Evolutionary conservation across 2,888 invertebrate species (phyloP).

Genomic region (Oligia fasciuncula): DNA sequence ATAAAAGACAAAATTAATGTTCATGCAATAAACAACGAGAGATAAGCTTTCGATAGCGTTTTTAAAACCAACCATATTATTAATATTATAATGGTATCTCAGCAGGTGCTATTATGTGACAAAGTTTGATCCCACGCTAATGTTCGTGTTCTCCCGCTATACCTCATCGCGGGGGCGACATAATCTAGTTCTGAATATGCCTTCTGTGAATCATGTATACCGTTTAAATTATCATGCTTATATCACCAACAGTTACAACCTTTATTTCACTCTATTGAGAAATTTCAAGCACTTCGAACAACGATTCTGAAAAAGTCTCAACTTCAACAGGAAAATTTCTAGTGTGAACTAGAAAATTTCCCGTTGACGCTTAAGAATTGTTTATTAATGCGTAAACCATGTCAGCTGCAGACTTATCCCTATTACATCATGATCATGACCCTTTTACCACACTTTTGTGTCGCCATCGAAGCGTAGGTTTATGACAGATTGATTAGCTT

Average conservation of each 20-base stretch:
- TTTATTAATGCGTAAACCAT: not conserved
- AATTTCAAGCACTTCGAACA: constrained; percentile 15
- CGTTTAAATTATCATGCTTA: constrained; percentile 18
- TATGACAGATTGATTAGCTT: constrained; percentile 4
- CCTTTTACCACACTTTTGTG: constrained; percentile 11
- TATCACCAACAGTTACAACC: constrained; percentile 2
- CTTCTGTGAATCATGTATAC: constrained; percentile 61
- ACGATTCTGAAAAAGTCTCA: not conserved
- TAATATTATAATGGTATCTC: constrained; percentile 46
- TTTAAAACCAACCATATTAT: constrained; percentile 42
- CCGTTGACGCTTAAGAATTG: not conserved
- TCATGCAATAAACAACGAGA: constrained; percentile 54
- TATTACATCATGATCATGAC: constrained; percentile 18
- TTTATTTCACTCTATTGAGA: constrained; percentile 2
- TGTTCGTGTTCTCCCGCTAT: constrained; percentile 71
- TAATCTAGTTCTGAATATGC: constrained; percentile 70
- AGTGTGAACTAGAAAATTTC: not conserved
- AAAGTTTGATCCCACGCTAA: constrained; percentile 76
- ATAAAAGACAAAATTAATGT: constrained; percentile 58
- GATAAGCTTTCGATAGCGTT: constrained; percentile 76
- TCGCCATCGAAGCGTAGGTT: not conserved
- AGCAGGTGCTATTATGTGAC: constrained; percentile 75
- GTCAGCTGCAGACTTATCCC: not conserved
- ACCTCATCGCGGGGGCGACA: constrained; percentile 72
- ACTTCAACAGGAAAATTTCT: not conserved